Evolutionary conservation across 2,797 vertebrate species (phyloP).

Genomic region (Spinus pinus): DNA sequence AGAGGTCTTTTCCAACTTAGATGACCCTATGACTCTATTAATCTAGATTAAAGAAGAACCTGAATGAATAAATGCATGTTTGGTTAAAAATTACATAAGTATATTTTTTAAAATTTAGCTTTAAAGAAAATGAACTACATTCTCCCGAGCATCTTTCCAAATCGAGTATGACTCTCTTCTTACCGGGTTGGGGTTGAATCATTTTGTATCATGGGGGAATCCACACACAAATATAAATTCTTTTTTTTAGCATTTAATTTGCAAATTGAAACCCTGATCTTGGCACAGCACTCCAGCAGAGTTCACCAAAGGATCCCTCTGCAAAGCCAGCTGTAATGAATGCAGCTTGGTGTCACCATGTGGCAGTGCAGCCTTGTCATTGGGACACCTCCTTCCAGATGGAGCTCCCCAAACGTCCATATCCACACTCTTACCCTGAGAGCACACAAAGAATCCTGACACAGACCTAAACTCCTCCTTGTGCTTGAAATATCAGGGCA

Average conservation of each 20-base stretch:
- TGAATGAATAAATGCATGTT: background rate
- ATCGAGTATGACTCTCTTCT: background rate
- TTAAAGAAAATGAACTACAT: background rate
- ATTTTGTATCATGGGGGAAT: background rate
- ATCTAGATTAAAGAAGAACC: background rate
- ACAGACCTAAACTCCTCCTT: background rate
- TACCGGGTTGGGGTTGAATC: background rate
- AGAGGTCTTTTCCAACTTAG: background rate
- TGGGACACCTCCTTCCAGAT: rapidly evolving
- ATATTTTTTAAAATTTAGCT: background rate
- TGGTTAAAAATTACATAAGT: background rate
- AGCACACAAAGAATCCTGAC: background rate
- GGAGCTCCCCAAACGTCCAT: background rate
- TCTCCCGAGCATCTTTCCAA: background rate
- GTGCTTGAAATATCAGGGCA: background rate
- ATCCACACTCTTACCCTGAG: background rate
- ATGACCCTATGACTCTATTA: background rate
- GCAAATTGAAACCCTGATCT: background rate
- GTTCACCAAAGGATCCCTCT: background rate
- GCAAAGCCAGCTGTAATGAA: background rate
- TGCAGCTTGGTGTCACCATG: background rate
- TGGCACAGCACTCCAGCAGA: background rate
- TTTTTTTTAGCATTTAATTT: background rate
- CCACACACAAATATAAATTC: background rate
- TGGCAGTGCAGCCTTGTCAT: background rate